These are phyloP conservation scores for Microcebus murinus DNA, from an alignment of 2,113 vertebrate species.

Conservation along the genomic window DNA sequence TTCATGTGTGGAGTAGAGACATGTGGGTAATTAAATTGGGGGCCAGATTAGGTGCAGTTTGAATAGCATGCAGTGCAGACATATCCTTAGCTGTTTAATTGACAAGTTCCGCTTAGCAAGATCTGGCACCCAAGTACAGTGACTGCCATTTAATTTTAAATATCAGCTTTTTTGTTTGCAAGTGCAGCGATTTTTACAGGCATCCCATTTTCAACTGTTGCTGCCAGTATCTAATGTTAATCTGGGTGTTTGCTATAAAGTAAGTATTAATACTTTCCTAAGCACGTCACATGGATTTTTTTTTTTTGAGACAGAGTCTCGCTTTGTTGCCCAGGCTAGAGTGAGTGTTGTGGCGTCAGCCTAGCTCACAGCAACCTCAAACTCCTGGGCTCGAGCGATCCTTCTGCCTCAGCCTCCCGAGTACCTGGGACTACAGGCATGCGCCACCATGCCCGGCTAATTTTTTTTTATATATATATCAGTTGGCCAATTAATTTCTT, in stretches of 20 bases:
- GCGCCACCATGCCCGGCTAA: too few species aligned
- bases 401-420: too few species aligned
- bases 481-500: too few species aligned
- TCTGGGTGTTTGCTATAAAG: background rate
- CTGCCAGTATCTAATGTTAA: background rate
- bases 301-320: background rate
- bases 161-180: conserved; percentile 33
- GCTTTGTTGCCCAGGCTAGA: too few species aligned
- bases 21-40: background rate
- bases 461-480: too few species aligned
- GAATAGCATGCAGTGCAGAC: background rate
- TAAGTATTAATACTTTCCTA: background rate
- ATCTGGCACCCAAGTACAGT: background rate
- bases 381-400: too few species aligned
- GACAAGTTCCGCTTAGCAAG: background rate
- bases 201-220: conserved; percentile 13
- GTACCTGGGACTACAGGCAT: too few species aligned
- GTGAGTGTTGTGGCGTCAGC: too few species aligned
- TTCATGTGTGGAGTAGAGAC: background rate
- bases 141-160: conserved; percentile 8
- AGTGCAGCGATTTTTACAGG: background rate
- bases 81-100: background rate
- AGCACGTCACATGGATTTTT: conserved; percentile 25
- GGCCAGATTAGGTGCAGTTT: background rate
- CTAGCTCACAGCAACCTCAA: too few species aligned